Percentiles rank a stretch among this genome's conserved stretches.
These are phyloP conservation scores for Brevimyrus niger DNA, from an alignment of 2,113 vertebrate species.

Conservation along the genomic window DNA sequence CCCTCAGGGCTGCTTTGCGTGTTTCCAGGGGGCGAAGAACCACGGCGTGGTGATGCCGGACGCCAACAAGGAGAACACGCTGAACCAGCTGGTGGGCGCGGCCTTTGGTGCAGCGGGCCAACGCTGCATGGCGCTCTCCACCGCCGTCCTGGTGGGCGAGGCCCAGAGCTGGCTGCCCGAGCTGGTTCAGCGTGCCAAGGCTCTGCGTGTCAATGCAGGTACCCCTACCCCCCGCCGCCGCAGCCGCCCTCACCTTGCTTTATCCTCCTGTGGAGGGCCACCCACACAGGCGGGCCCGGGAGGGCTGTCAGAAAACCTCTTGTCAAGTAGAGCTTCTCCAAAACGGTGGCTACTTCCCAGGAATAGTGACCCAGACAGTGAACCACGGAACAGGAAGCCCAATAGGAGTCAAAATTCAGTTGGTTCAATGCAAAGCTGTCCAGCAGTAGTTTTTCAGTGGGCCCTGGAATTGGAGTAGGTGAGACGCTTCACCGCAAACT, in stretches of 20 bases:
- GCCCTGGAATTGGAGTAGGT: constrained; percentile 21
- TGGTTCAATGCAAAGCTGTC: constrained; percentile 22
- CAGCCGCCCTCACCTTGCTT: constrained; percentile 3
- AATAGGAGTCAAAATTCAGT: constrained; percentile 36
- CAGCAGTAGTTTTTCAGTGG: constrained; percentile 45
- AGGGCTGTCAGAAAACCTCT: background rate
- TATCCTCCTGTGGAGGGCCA: background rate
- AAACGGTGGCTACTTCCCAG: background rate
- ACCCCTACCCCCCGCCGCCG: background rate
- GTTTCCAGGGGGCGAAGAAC: constrained; percentile 87
- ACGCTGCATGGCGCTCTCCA: constrained; percentile 96
- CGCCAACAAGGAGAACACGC: constrained; percentile 93
- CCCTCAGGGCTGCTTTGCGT: background rate
- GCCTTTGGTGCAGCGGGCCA: constrained; percentile 95
- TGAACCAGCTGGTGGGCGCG: constrained; percentile 93
- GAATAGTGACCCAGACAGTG: background rate
- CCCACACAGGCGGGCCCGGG: background rate
- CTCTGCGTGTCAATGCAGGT: constrained; percentile 68
- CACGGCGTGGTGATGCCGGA: constrained; percentile 97
- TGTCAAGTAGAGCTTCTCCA: background rate
- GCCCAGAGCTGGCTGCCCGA: constrained; percentile 84
- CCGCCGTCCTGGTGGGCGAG: constrained; percentile 85
- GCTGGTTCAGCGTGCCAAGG: constrained; percentile 82
- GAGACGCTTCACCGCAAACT: constrained; percentile 15
- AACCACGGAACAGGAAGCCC: constrained; percentile 20